Evolutionary conservation across 2,888 invertebrate species (phyloP).

Genomic region (Stenodera caucasica): DNA sequence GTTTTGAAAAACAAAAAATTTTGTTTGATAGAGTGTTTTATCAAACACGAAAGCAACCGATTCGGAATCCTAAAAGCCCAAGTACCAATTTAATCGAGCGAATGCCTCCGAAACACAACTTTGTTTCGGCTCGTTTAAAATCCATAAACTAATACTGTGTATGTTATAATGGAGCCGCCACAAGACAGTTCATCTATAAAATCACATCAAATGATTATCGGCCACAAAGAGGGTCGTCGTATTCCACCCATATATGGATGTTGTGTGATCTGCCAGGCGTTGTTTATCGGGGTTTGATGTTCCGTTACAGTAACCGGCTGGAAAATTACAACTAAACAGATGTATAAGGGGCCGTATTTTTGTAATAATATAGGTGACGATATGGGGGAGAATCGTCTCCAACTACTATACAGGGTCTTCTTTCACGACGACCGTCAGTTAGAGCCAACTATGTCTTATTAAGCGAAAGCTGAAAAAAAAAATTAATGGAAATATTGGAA

Average conservation of each 20-base stretch:
- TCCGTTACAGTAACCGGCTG: slow-evolving; percentile 47
- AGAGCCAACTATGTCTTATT: too few relatives aligned
- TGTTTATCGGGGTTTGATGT: slow-evolving; percentile 45
- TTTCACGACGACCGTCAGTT: too few relatives aligned
- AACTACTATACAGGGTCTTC: too few relatives aligned
- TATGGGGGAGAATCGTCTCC: too few relatives aligned
- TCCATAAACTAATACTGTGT: slow-evolving; percentile 40
- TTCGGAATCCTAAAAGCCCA: neutral
- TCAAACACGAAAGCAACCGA: neutral
- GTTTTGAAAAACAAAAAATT: slow-evolving; percentile 12
- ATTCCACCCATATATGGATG: slow-evolving; percentile 30
- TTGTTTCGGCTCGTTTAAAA: slow-evolving; percentile 49
- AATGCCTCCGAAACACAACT: slow-evolving; percentile 37
- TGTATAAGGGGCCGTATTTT: too few relatives aligned
- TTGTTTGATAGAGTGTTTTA: neutral
- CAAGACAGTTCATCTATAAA: slow-evolving; percentile 53
- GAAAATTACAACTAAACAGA: slow-evolving; percentile 51
- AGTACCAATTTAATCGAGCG: slow-evolving; percentile 17
- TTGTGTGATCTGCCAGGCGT: slow-evolving; percentile 53
- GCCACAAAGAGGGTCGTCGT: slow-evolving; percentile 38
- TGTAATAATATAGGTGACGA: too few relatives aligned
- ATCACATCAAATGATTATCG: slow-evolving; percentile 54
- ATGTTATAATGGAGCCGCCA: slow-evolving; percentile 33
- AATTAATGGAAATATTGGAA: too few relatives aligned
- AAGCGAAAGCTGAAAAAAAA: too few relatives aligned